phyloP scores from a whole-genome alignment of 2,888 invertebrate genomes.

The Diogma glabrata region DNA sequence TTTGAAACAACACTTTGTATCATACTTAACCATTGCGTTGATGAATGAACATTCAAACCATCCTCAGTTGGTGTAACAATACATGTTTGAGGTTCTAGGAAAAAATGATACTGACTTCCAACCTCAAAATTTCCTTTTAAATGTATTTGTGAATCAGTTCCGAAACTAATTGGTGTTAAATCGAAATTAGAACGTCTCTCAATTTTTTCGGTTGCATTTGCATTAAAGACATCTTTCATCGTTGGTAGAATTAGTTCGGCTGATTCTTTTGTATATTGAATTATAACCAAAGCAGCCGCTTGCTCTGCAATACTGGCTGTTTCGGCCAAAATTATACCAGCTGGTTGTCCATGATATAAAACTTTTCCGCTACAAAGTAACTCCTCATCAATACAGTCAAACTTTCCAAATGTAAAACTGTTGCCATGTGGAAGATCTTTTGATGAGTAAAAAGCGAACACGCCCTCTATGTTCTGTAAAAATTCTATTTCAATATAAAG shows the following conservation, averaged over 20 bases:
- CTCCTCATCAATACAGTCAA: constrained; percentile 33
- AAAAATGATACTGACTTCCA: constrained; percentile 60
- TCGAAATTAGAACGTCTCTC: constrained; percentile 15
- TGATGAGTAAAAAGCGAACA: constrained; percentile 49
- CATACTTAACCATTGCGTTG: constrained; percentile 54
- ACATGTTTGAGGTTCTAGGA: constrained; percentile 62
- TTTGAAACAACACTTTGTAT: constrained; percentile 45
- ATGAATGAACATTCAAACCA: constrained; percentile 51
- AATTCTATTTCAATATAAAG: too few species aligned
- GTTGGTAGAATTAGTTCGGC: constrained; percentile 28
- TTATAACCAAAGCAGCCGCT: constrained; percentile 43
- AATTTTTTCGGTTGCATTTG: constrained; percentile 28
- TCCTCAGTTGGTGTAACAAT: constrained; percentile 57
- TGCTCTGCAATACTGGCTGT: constrained; percentile 41
- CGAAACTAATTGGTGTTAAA: not conserved
- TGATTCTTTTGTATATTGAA: constrained; percentile 34
- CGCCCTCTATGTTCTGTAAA: constrained; percentile 49
- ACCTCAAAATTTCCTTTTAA: constrained; percentile 44
- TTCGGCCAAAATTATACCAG: constrained; percentile 51
- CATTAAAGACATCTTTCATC: constrained; percentile 39
- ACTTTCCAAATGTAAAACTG: constrained; percentile 36
- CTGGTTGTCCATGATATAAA: constrained; percentile 38
- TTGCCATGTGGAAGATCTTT: constrained; percentile 63
- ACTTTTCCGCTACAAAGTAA: constrained; percentile 34
- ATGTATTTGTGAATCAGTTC: constrained; percentile 18